Evolutionary conservation across 2,113 vertebrate species (phyloP).

Genomic region (Epinephelus fuscoguttatus): DNA sequence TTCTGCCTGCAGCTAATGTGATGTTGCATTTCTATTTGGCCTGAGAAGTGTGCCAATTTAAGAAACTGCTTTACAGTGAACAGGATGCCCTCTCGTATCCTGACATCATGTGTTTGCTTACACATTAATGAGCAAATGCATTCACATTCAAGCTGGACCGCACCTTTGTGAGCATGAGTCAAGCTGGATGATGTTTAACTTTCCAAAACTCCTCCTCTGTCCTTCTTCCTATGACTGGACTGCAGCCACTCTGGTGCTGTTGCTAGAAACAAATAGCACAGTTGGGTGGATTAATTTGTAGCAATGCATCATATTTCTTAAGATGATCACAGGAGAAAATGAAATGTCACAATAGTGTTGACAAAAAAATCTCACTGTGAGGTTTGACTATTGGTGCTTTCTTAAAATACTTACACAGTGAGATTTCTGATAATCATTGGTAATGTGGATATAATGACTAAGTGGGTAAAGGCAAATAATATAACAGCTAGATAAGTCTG

Average conservation of each 20-base stretch:
- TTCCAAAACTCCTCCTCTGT: conserved; percentile 43
- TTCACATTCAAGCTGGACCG: not conserved
- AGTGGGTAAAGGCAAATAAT: no score
- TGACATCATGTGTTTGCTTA: not conserved
- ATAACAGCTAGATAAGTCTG: no score
- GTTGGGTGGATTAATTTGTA: not conserved
- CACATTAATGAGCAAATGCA: not conserved
- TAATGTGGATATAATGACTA: no score
- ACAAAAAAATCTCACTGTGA: no score
- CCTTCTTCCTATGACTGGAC: conserved; percentile 27
- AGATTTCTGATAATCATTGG: no score
- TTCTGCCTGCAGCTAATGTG: not conserved
- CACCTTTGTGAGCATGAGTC: conserved; percentile 66
- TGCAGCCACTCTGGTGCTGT: conserved; percentile 40
- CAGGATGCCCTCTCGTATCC: not conserved
- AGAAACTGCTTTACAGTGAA: not conserved
- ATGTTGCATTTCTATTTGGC: not conserved
- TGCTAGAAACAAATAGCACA: conserved; percentile 54
- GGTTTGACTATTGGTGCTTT: no score
- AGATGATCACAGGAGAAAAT: no score
- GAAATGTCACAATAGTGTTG: no score
- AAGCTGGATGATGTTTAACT: conserved; percentile 45
- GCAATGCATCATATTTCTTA: not conserved
- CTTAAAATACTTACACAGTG: no score
- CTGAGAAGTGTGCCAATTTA: not conserved